Percentiles rank a stretch among this genome's conserved stretches.
Conservation (phyloP, 2,113 vertebrate species). For the Leptodactylus fuscus region DNA sequence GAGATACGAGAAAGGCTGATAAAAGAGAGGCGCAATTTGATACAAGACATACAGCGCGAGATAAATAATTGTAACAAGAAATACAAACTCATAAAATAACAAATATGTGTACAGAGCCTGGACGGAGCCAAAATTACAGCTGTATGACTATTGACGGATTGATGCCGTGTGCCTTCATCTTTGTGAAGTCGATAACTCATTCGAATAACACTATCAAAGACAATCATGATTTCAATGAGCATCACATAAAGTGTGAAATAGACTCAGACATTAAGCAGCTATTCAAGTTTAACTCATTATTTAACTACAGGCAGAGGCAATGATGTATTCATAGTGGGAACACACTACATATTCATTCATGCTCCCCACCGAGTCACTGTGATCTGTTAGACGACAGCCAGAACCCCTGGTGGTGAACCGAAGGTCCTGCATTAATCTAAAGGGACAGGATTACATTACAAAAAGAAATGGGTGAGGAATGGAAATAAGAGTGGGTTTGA, state of each 20-base stretch:
- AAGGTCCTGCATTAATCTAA: conserved; percentile 7
- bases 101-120: conserved; percentile 8
- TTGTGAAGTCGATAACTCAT: conserved; percentile 43
- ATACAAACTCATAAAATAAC: conserved; percentile 31
- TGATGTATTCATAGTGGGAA: conserved; percentile 31
- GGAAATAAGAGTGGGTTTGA: background rate
- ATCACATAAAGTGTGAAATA: conserved; percentile 52
- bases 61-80: conserved; percentile 34
- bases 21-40: conserved; percentile 11
- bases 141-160: conserved; percentile 35
- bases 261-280: conserved; percentile 45
- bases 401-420: conserved; percentile 14
- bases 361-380: background rate
- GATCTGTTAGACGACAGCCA: background rate
- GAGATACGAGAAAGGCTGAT: conserved; percentile 9
- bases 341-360: conserved; percentile 22
- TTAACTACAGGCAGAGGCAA: conserved; percentile 29
- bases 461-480: background rate
- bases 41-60: background rate
- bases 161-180: background rate
- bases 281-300: conserved; percentile 48
- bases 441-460: background rate
- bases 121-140: background rate
- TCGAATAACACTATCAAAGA: conserved; percentile 41
- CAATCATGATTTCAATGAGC: conserved; percentile 46